These are phyloP conservation scores for Psophia crepitans DNA, from an alignment of 2,113 vertebrate genomes.

Conservation along the genomic window DNA sequence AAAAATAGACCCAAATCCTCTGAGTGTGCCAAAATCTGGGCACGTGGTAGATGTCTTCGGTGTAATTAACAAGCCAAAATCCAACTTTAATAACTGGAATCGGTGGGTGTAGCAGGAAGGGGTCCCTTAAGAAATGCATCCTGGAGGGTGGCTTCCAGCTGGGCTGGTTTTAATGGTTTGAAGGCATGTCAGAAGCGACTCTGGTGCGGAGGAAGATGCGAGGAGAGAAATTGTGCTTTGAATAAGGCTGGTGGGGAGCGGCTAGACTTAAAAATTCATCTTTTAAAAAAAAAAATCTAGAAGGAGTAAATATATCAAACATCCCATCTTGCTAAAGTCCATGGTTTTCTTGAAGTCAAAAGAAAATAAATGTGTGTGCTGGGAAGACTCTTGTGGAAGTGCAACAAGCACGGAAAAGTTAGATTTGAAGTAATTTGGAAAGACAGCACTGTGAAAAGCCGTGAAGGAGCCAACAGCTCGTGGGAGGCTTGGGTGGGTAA, in stretches of 20 bases:
- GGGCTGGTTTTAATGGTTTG: background rate
- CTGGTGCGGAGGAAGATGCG: background rate
- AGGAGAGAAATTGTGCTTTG: background rate
- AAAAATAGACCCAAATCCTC: background rate
- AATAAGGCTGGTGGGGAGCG: background rate
- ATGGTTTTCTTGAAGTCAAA: background rate
- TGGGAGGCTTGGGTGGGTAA: background rate
- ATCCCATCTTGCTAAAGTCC: background rate
- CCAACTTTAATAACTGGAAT: background rate
- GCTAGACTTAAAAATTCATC: background rate
- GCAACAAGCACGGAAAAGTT: accelerated
- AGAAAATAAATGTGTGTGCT: background rate
- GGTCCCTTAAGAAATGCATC: background rate
- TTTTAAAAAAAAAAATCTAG: background rate
- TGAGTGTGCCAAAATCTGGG: background rate
- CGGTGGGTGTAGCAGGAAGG: background rate
- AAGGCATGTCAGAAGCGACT: background rate
- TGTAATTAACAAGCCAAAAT: background rate
- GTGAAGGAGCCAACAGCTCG: background rate
- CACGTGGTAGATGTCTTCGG: background rate
- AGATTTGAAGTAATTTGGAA: background rate
- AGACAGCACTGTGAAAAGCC: background rate
- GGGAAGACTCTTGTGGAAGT: background rate
- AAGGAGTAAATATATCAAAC: background rate
- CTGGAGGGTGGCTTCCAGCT: background rate